Evolutionary conservation across 2,888 invertebrate species (phyloP).

Genomic region (Heliconius erato): DNA sequence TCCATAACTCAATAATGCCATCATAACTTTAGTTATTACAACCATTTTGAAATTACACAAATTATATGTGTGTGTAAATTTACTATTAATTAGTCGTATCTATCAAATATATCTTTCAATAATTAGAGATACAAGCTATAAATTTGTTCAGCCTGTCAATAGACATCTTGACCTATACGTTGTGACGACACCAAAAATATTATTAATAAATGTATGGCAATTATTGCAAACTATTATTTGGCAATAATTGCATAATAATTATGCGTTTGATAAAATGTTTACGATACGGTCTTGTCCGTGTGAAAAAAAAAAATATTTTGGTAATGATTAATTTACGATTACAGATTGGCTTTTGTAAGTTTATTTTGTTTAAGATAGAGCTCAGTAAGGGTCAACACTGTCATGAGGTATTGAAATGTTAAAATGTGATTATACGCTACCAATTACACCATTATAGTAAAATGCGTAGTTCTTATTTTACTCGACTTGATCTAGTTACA

Average conservation of each 20-base stretch:
- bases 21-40: neutral
- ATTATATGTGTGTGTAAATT: neutral
- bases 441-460: too few species aligned
- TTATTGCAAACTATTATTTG: constrained; percentile 4
- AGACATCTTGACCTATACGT: constrained; percentile 22
- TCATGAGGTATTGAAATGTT: too few species aligned
- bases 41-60: constrained; percentile 1
- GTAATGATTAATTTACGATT: neutral
- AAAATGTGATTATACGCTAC: too few species aligned
- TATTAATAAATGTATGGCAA: constrained; percentile 15
- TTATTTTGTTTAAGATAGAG: too few species aligned
- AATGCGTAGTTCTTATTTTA: too few species aligned
- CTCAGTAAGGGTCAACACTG: too few species aligned
- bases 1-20: neutral
- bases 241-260: neutral
- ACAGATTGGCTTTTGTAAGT: too few species aligned
- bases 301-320: neutral
- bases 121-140: constrained; percentile 13
- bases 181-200: neutral
- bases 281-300: neutral
- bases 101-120: constrained; percentile 25
- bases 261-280: neutral
- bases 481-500: too few species aligned
- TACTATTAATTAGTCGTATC: constrained; percentile 7
- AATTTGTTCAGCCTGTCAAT: constrained; percentile 14